Evolutionary conservation across 1,140 invertebrate genomes (phyloP).

Genomic region (Idris sp.): DNA sequence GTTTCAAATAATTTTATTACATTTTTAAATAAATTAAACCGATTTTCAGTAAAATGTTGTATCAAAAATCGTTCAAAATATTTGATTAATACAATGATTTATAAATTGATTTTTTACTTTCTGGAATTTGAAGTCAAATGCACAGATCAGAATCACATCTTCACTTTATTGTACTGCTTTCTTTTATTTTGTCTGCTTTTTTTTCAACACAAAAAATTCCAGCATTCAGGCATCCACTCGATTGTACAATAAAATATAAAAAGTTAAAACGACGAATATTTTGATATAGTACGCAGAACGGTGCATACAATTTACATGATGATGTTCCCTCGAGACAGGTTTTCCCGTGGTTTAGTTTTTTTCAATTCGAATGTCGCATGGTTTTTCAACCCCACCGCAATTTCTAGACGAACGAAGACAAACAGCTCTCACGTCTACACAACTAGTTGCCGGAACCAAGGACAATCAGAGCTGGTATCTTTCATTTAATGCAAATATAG

Average conservation of each 20-base stretch:
- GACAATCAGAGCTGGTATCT: slow-evolving; percentile 56
- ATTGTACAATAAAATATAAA: slow-evolving; percentile 14
- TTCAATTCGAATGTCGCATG: slow-evolving; percentile 49
- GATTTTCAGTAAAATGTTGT: no score
- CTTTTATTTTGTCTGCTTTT: not conserved
- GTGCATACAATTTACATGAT: slow-evolving; percentile 77
- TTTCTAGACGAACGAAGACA: slow-evolving; percentile 68
- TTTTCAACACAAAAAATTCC: no score
- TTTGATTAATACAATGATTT: no score
- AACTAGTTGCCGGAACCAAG: slow-evolving; percentile 55
- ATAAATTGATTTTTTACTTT: no score
- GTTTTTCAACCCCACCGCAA: slow-evolving; percentile 57
- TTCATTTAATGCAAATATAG: slow-evolving; percentile 54
- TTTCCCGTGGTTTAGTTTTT: slow-evolving; percentile 34
- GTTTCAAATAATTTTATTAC: no score
- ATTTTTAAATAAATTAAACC: no score
- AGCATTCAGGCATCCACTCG: slow-evolving; percentile 3
- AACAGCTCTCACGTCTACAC: slow-evolving; percentile 71
- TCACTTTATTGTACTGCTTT: no score
- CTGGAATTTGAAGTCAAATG: no score
- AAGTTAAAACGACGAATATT: slow-evolving; percentile 58
- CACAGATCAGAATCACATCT: no score
- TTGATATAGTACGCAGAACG: slow-evolving; percentile 71
- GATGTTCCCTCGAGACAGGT: slow-evolving; percentile 70
- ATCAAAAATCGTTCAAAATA: no score